Evolutionary conservation across 2,888 invertebrate genomes (phyloP), one percentile per base, ranked within the genome.

Genomic region (Drosophila lutescens): DNA sequence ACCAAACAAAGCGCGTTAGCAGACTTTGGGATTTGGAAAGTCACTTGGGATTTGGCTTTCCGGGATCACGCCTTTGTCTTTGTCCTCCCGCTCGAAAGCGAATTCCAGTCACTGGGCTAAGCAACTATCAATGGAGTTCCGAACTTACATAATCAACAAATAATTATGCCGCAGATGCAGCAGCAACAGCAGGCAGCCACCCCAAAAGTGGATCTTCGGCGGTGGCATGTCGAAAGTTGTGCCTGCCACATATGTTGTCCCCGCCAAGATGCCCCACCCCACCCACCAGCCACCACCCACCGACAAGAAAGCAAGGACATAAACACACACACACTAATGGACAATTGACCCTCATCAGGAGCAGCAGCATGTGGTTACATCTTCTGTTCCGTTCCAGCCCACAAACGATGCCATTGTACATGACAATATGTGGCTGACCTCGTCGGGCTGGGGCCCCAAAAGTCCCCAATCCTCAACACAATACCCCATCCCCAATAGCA

Each of bases 321-420:
- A 54, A 43, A 47, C 54, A 53, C 41, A 60, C 60, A 62, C 50
- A 56, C 47, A 49, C 56, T 50, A 70, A 55, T 43, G 62, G 54
- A 66, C 58, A 68, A 53, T 69, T 63, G 70, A 65, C 47, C 70
- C 53, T 57, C 70, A 63, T 50, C 74, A 72, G 70, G 74, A 78
- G 77, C 74, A 71, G 60, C 66, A 66, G 71, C 73, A 79, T 83
- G 83, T 76, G 85, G 83, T 85, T 80, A 83, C 80, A 85, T 83
- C 82, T 80, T 83, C 76, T 76, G 85, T 54, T 77, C 67, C 65
- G 79, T 74, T 76, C 62, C 78, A 78, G 36, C 77, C 82, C 83
- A 80, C 82, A 82, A 82, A 85, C 79, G 83, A 85, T 83, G 85
- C 83, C 80, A 83, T 83, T 83, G 76, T 82, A 85, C 83, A 85